Conservation (phyloP, 1,140 invertebrate species). For the Globodera rostochiensis region DNA sequence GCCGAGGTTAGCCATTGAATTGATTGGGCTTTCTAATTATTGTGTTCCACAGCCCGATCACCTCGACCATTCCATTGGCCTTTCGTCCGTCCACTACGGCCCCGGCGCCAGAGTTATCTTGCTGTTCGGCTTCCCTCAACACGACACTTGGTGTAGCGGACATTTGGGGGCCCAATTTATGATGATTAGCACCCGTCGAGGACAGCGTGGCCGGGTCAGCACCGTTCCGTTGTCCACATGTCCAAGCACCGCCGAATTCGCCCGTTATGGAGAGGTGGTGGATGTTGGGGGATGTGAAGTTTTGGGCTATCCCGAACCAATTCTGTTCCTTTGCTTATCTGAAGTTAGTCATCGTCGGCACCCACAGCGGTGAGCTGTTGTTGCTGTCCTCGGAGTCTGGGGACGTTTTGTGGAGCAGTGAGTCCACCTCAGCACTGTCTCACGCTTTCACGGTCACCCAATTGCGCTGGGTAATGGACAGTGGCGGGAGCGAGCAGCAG, state of each 20-base stretch:
- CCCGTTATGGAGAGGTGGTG: slow-evolving; percentile 39
- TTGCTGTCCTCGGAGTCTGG: not conserved
- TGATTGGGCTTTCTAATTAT: not conserved
- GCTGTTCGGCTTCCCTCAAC: slow-evolving; percentile 31
- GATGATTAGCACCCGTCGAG: slow-evolving; percentile 7
- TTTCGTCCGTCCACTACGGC: slow-evolving; percentile 33
- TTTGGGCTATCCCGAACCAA: not conserved
- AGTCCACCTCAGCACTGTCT: not conserved
- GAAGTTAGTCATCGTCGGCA: slow-evolving; percentile 22
- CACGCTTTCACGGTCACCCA: slow-evolving; percentile 17
- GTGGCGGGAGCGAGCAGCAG: not conserved
- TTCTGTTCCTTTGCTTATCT: not conserved
- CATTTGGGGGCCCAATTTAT: slow-evolving; percentile 26
- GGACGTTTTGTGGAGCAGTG: slow-evolving; percentile 21
- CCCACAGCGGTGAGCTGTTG: slow-evolving; percentile 15
- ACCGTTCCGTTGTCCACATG: slow-evolving; percentile 33
- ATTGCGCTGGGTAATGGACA: slow-evolving; percentile 12
- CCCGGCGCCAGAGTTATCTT: slow-evolving; percentile 20
- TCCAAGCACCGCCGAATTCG: slow-evolving; percentile 43
- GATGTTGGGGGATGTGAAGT: not conserved
- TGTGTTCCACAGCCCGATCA: not conserved
- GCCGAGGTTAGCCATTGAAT: slow-evolving; percentile 6
- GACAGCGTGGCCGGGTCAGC: slow-evolving; percentile 11
- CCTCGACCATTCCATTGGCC: slow-evolving; percentile 4
- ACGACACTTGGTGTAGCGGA: slow-evolving; percentile 43